These are phyloP conservation scores for Dicycla oo DNA, from an alignment of 2,888 invertebrate genomes.

Conservation along the genomic window DNA sequence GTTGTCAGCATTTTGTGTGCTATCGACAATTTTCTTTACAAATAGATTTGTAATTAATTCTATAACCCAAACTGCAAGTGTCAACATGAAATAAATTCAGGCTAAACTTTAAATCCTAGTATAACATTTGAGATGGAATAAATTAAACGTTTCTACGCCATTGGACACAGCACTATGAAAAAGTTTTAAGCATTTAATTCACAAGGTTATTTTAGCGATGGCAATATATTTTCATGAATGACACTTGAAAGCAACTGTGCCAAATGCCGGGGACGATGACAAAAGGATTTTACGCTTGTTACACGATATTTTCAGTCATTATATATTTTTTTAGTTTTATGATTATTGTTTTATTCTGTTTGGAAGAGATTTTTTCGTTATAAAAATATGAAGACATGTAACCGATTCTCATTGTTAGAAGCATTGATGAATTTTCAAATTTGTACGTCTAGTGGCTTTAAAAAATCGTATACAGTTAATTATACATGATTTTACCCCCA, in stretches of 20 bases:
- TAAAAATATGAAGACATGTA: neutral
- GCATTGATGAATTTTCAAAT: neutral
- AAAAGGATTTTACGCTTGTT: conserved; percentile 37
- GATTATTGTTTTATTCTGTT: conserved; percentile 6
- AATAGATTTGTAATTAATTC: neutral
- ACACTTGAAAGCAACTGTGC: conserved; percentile 47
- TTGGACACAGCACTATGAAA: conserved; percentile 9
- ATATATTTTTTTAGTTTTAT: conserved; percentile 7
- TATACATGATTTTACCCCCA: neutral
- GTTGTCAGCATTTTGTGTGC: neutral
- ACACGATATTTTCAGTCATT: conserved; percentile 27
- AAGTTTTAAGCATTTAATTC: conserved; percentile 28
- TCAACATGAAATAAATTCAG: neutral
- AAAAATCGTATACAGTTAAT: neutral
- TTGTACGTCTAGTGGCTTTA: neutral
- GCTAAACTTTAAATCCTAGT: neutral
- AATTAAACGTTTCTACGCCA: conserved; percentile 13
- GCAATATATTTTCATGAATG: conserved; percentile 45
- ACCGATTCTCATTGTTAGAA: neutral
- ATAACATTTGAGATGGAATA: conserved; percentile 19
- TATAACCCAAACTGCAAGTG: neutral
- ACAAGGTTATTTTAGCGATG: conserved; percentile 40
- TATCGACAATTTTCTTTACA: neutral
- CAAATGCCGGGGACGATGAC: conserved; percentile 26
- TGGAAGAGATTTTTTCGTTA: conserved; percentile 1